A percentile compares a stretch with the other conserved stretches of the same genome.
Conservation (phyloP, 2,113 vertebrate genomes). For the Enhydra lutris region DNA sequence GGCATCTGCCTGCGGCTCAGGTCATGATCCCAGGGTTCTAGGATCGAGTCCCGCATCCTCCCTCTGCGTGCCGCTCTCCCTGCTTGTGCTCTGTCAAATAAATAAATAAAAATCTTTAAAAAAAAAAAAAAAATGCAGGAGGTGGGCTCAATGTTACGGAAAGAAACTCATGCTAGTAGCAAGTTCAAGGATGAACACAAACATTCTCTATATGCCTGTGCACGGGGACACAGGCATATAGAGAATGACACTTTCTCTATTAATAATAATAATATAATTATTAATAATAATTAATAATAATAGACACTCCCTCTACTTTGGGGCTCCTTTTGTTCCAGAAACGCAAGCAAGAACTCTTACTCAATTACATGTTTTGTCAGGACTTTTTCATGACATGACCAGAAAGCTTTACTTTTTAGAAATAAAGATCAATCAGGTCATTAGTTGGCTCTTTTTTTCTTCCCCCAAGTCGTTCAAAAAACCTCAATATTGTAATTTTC, state of each 20-base stretch:
- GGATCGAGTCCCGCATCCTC: background rate
- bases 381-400: background rate
- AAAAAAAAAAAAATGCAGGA: background rate
- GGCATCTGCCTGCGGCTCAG: background rate
- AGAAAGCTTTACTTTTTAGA: conserved; percentile 24
- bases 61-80: background rate
- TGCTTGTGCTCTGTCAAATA: background rate
- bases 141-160: background rate
- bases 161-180: background rate
- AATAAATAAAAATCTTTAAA: background rate
- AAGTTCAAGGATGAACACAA: background rate
- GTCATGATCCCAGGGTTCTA: background rate
- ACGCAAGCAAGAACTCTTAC: background rate
- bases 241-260: too few species aligned
- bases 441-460: background rate
- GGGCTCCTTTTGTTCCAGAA: background rate
- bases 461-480: background rate
- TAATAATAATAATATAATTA: too few species aligned
- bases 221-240: too few species aligned
- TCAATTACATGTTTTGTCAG: background rate
- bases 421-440: conserved; percentile 13
- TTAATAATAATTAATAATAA: too few species aligned
- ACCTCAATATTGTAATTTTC: background rate
- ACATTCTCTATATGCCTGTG: background rate
- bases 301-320: background rate